phyloP scores from a whole-genome alignment of 1,140 invertebrate genomes.

The Papilio xuthus region DNA sequence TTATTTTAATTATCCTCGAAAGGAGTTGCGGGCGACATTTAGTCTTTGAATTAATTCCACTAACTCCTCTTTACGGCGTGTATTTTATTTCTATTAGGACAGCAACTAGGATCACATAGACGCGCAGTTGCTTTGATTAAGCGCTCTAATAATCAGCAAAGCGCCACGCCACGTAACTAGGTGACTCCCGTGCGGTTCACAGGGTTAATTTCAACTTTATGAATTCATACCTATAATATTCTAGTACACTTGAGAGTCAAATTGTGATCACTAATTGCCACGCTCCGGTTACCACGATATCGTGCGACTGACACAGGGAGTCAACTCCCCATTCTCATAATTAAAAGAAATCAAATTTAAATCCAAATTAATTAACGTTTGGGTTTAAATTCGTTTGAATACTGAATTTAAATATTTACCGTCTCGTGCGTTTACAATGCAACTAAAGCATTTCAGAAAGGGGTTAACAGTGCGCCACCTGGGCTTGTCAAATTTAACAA shows the following conservation, averaged over 20 bases:
- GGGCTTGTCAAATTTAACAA: not conserved
- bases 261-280: conserved; percentile 14
- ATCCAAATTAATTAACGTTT: not conserved
- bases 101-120: not conserved
- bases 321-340: conserved; percentile 4
- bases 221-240: conserved; percentile 21
- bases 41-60: too few species aligned
- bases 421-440: not conserved
- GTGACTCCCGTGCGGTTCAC: conserved; percentile 6
- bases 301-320: not conserved
- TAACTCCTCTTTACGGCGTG: not conserved
- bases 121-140: not conserved
- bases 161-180: not conserved
- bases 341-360: not conserved
- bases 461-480: not conserved
- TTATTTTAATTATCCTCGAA: too few species aligned
- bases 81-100: not conserved
- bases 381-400: not conserved
- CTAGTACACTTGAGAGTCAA: not conserved
- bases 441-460: not conserved
- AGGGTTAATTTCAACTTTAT: conserved; percentile 15
- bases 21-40: too few species aligned
- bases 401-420: not conserved
- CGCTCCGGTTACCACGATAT: conserved; percentile 16
- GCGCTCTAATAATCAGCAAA: not conserved